Base-by-base conservation (phyloP, 2,888 invertebrate genomes). In the Elaeidobius kamerunicus region DNA sequence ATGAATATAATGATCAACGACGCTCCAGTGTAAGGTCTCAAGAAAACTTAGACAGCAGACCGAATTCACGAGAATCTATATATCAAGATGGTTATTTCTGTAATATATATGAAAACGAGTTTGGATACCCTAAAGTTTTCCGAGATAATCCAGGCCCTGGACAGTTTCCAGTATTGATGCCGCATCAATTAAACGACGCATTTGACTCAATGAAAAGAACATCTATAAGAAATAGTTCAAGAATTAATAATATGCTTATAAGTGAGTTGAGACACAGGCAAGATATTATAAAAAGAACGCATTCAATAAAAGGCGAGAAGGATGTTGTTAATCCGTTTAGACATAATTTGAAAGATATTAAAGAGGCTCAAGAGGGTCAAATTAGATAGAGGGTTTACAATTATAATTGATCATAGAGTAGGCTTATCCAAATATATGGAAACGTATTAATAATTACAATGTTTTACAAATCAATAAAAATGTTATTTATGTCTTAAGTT, bases 221-320 rank as follows among this genome's bases (percentile, higher is more conserved):
- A n/a, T 57, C 58, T 2, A 56, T 61, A 28, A 60, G 60, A 5
- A 65, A 66, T 9, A 66, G 65, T 52, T 14, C 16, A 3, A 57
- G 50, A n/a, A 64, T 62, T 5, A 65, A 64, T 28, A 55, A 54
- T 15, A 55, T 58, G 15, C 46, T 67, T 27, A 66, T 67, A 1
- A 56, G 58, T 3, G 67, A 67, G 46, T 41, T 67, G 46, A 64
- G 63, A 52, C 36, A 50, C 4, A 62, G 53, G 36, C 61, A 65
- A 36, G 58, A 56, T 32, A 49, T 52, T 17, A 50, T 60, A 19
- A 61, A 52, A 40, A 52, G 52, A 28, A 58, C 56, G 6, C 58
- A 58, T 38, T 56, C 58, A 4, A 52, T 56, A 20, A 55, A 51
- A 35, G 51, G 42, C 6, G 52, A 40, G 6, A 38, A 43, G 23